phyloP scores from a whole-genome alignment of 2,113 vertebrate genomes.

The Athene noctua region DNA sequence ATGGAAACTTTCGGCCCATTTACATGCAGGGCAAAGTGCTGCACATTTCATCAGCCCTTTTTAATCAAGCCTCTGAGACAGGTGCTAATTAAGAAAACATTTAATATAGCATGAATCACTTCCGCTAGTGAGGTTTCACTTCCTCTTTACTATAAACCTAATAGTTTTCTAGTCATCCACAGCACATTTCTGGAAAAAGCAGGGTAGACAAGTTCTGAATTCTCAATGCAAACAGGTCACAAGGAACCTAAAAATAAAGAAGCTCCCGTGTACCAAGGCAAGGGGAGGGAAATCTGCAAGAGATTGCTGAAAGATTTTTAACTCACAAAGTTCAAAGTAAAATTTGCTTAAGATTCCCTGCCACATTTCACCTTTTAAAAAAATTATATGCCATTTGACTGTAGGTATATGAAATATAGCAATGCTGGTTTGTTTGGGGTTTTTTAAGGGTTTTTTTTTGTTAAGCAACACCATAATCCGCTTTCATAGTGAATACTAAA shows the following conservation, averaged over 20 bases:
- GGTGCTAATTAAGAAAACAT: constrained; percentile 23
- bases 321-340: background rate
- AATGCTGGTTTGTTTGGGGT: accelerated
- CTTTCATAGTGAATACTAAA: background rate
- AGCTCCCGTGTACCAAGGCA: background rate
- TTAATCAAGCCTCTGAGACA: background rate
- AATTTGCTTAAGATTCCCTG: background rate
- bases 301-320: background rate
- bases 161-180: background rate
- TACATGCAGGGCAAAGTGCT: background rate
- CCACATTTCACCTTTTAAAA: background rate
- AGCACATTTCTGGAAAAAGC: background rate
- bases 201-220: constrained; percentile 37
- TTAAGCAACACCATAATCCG: background rate
- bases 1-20: background rate
- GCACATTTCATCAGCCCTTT: background rate
- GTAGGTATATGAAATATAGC: background rate
- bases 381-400: background rate
- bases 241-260: constrained; percentile 48
- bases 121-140: background rate
- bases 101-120: constrained; percentile 15
- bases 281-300: background rate
- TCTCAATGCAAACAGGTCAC: constrained; percentile 37
- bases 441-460: background rate
- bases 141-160: constrained; percentile 14